These are phyloP conservation scores for Drosophila busckii DNA, from an alignment of 1,140 invertebrate genomes.

Conservation along the genomic window DNA sequence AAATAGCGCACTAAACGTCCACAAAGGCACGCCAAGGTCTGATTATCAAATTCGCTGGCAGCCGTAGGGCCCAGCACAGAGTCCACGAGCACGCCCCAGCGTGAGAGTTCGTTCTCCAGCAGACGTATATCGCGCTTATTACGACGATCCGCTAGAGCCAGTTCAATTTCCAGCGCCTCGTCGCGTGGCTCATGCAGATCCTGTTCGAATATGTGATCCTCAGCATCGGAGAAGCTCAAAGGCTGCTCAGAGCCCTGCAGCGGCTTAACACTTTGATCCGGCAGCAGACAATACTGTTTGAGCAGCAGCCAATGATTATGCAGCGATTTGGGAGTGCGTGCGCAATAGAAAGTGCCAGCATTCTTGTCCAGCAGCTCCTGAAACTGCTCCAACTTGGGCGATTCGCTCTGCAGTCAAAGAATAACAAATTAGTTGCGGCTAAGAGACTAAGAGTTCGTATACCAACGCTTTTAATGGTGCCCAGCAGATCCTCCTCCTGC, in stretches of 20 bases:
- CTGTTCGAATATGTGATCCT: constrained; percentile 92
- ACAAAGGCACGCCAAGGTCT: constrained; percentile 94
- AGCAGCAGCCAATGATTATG: constrained; percentile 94
- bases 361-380: constrained; percentile 92
- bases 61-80: constrained; percentile 89
- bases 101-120: constrained; percentile 92
- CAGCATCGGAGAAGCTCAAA: constrained; percentile 94
- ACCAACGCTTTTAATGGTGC: constrained; percentile 89
- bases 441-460: not conserved
- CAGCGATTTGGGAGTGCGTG: constrained; percentile 91
- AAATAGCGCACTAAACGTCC: constrained; percentile 95
- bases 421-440: not conserved
- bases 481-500: constrained; percentile 92
- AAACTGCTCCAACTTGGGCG: constrained; percentile 88
- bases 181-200: constrained; percentile 89
- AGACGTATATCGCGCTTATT: constrained; percentile 89
- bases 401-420: constrained; percentile 47
- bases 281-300: constrained; percentile 94
- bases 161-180: constrained; percentile 85
- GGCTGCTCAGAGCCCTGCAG: constrained; percentile 82
- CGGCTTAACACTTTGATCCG: constrained; percentile 89
- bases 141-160: constrained; percentile 84
- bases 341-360: constrained; percentile 90
- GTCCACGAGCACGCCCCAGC: constrained; percentile 97
- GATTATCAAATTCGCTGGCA: constrained; percentile 91